Conservation (phyloP, 2,888 invertebrate genomes). For the Kryphioiulus occultus region DNA sequence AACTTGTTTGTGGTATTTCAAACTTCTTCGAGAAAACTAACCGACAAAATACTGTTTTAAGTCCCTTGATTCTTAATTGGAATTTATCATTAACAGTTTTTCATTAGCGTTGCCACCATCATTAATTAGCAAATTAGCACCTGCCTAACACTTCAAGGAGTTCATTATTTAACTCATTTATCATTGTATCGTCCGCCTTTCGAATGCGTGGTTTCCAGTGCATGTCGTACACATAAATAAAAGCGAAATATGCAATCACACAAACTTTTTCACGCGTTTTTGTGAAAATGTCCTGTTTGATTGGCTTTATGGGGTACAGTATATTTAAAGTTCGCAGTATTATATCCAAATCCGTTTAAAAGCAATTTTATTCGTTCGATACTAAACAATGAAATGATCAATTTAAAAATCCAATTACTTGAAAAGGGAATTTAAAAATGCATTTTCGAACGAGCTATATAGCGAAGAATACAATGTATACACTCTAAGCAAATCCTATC, state of each 20-base stretch:
- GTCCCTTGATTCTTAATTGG: background rate
- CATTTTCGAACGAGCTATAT: too few species aligned
- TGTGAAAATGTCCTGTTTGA: background rate
- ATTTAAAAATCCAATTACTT: too few species aligned
- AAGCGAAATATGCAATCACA: background rate
- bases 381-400: background rate
- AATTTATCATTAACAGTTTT: conserved; percentile 1
- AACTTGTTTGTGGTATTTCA: conserved; percentile 2
- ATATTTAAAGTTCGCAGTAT: background rate
- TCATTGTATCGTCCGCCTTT: conserved; percentile 6
- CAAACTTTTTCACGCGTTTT: background rate
- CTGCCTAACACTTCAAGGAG: conserved; percentile 15
- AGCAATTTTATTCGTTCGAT: background rate
- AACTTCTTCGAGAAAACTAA: background rate
- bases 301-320: background rate
- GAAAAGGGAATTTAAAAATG: too few species aligned
- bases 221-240: background rate
- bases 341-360: background rate
- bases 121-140: conserved; percentile 23
- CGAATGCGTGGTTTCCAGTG: background rate
- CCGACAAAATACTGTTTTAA: background rate
- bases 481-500: too few species aligned
- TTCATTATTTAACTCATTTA: conserved; percentile 23
- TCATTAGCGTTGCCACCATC: background rate
- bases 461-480: too few species aligned